These are phyloP conservation scores for Hippoglossus hippoglossus DNA, from an alignment of 2,797 vertebrate genomes.

Conservation along the genomic window DNA sequence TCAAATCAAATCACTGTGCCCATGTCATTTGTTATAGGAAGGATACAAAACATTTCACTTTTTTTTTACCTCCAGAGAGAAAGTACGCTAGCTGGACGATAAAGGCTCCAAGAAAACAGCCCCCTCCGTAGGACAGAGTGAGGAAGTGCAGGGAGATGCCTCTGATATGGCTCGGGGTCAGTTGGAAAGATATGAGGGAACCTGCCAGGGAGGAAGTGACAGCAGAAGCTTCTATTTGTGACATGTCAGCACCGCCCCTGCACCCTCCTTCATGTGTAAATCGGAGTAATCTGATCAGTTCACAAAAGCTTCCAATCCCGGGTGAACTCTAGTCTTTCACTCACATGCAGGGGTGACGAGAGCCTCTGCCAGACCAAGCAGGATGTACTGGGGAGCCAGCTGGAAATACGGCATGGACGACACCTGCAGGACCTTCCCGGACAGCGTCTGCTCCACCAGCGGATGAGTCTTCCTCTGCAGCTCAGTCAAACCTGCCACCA, in stretches of 20 bases:
- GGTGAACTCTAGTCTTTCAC: slow-evolving; percentile 53
- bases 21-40: not conserved
- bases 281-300: too few species aligned
- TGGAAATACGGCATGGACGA: slow-evolving; percentile 93
- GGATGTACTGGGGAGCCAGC: slow-evolving; percentile 90
- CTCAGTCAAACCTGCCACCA: slow-evolving; percentile 89
- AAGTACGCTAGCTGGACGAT: slow-evolving; percentile 86
- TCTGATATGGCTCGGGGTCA: slow-evolving; percentile 88
- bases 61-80: slow-evolving; percentile 80
- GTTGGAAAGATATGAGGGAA: slow-evolving; percentile 87
- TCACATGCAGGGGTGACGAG: slow-evolving; percentile 92
- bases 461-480: slow-evolving; percentile 87
- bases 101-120: slow-evolving; percentile 90
- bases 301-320: too few species aligned
- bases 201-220: slow-evolving; percentile 63
- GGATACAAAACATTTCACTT: not conserved
- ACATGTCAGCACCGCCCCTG: not conserved
- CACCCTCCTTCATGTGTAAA: not conserved
- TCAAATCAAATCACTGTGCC: not conserved
- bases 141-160: slow-evolving; percentile 86
- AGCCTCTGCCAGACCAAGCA: slow-evolving; percentile 93
- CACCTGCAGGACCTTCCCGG: slow-evolving; percentile 86
- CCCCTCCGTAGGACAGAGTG: slow-evolving; percentile 88
- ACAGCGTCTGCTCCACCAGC: slow-evolving; percentile 87
- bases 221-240: not conserved